Evolutionary conservation across 2,113 vertebrate species (phyloP).

Genomic region (Micronycteris hirsuta): DNA sequence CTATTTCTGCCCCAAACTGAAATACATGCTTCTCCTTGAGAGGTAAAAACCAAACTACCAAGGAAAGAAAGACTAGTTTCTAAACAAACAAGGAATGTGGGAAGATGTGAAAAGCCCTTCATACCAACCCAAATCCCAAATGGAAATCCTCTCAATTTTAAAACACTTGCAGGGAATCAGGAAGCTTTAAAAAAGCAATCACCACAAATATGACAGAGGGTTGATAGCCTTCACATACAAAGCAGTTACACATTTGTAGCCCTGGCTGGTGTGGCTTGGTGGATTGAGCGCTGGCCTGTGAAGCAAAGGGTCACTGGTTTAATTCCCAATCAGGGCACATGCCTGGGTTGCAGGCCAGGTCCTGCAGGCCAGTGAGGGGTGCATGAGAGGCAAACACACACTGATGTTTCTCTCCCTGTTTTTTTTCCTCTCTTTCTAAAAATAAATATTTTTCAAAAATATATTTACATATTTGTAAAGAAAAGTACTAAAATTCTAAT

Average conservation of each 20-base stretch:
- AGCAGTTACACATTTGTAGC: neutral
- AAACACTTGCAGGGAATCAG: neutral
- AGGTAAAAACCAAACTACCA: conserved; percentile 28
- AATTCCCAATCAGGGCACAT: no score
- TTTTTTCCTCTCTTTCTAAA: no score
- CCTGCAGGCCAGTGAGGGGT: no score
- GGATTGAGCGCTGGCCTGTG: no score
- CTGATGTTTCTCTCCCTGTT: no score
- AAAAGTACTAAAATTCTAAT: neutral
- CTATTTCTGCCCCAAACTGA: neutral
- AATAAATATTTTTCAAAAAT: no score
- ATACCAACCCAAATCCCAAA: neutral
- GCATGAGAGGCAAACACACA: no score
- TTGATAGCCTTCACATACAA: neutral
- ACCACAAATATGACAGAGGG: neutral
- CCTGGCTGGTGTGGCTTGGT: no score
- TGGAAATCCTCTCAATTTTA: conserved; percentile 29
- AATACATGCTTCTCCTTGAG: conserved; percentile 19
- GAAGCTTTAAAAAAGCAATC: neutral
- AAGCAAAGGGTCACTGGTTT: no score
- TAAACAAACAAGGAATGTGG: neutral
- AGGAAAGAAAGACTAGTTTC: conserved; percentile 8
- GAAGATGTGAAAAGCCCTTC: conserved; percentile 16
- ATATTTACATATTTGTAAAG: neutral
- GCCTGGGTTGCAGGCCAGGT: no score